These are phyloP conservation scores for Babyrousa celebensis DNA, from an alignment of 2,797 vertebrate species.

Conservation along the genomic window DNA sequence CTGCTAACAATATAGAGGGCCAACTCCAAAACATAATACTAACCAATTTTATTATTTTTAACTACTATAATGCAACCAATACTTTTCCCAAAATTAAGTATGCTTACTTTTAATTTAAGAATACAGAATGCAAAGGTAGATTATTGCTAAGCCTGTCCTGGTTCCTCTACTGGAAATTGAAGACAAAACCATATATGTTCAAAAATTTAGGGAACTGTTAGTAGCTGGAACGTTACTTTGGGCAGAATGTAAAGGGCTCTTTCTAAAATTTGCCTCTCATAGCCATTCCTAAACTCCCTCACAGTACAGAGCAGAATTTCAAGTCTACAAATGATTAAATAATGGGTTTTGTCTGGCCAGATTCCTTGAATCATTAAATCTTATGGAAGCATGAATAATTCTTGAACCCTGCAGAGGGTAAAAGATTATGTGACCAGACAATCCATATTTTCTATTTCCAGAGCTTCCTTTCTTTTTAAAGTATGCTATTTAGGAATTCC, in stretches of 20 bases:
- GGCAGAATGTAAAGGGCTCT: background rate
- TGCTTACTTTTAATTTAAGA: conserved; percentile 51
- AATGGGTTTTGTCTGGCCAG: conserved; percentile 7
- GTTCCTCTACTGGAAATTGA: conserved; percentile 10
- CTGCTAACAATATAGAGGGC: background rate
- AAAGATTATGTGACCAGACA: conserved; percentile 4
- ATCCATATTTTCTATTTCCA: conserved; percentile 30
- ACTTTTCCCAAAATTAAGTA: conserved; percentile 16
- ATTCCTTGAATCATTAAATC: conserved; percentile 50
- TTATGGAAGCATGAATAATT: conserved; percentile 57
- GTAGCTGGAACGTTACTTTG: conserved; percentile 34
- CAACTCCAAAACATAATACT: background rate
- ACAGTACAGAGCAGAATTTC: conserved; percentile 50
- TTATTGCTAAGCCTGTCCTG: conserved; percentile 32
- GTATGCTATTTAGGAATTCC: background rate
- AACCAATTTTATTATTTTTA: background rate
- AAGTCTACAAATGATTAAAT: conserved; percentile 33
- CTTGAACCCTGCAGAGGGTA: conserved; percentile 8
- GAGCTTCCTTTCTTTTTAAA: conserved; percentile 50
- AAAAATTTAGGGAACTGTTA: background rate
- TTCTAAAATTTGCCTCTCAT: conserved; percentile 48
- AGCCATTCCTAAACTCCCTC: background rate
- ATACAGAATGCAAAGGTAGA: conserved; percentile 4
- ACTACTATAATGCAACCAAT: background rate
- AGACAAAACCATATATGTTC: background rate